Conservation (phyloP, 2,113 vertebrate species). For the Trematocara zebra region DNA sequence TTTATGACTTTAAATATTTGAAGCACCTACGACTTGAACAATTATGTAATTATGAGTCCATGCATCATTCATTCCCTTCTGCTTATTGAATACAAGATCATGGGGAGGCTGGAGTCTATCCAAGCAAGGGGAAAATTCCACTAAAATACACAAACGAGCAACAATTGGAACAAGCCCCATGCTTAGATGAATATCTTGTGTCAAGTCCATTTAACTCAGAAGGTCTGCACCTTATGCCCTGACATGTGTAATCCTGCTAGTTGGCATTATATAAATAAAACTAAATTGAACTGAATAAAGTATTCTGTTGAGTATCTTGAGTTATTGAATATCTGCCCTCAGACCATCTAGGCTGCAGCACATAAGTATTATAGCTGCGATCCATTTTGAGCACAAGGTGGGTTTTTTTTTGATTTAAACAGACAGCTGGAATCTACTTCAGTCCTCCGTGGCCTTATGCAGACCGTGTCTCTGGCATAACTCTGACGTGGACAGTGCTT, state of each 20-base stretch:
- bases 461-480: neutral
- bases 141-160: neutral
- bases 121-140: neutral
- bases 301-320: neutral
- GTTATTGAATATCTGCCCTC: neutral
- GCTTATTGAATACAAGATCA: neutral
- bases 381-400: neutral
- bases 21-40: neutral
- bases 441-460: slow-evolving; percentile 8
- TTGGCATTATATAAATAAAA: neutral
- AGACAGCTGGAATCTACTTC: slow-evolving; percentile 22
- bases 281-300: neutral
- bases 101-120: neutral
- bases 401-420: slow-evolving; percentile 40
- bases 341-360: neutral
- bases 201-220: neutral
- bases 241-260: neutral
- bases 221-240: neutral
- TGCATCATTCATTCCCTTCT: neutral
- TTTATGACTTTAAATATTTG: neutral
- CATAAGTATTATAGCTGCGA: neutral
- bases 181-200: neutral
- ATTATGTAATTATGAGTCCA: neutral
- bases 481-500: neutral
- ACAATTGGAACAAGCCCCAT: neutral